These are phyloP conservation scores for Corythucha ciliata DNA, from an alignment of 2,888 invertebrate species.

Conservation along the genomic window DNA sequence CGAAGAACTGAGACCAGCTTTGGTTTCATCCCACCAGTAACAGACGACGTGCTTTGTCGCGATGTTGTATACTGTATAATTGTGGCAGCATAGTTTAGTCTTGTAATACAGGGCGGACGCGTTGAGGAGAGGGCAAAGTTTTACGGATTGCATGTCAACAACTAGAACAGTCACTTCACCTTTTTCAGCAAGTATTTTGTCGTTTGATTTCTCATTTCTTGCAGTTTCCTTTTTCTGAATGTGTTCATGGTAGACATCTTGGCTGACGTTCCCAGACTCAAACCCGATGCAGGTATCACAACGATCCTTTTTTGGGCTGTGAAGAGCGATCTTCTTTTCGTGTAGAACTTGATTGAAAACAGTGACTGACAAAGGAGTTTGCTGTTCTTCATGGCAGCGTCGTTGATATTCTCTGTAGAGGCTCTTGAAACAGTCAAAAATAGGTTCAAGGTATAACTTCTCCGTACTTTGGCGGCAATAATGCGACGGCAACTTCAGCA, in stretches of 20 bases:
- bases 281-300: slow-evolving; percentile 11
- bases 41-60: slow-evolving; percentile 4
- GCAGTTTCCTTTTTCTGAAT: slow-evolving; percentile 2
- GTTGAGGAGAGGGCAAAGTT: slow-evolving; percentile 1
- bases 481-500: slow-evolving; percentile 17
- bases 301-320: slow-evolving; percentile 18
- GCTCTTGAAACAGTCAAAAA: slow-evolving; percentile 2
- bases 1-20: slow-evolving; percentile 3
- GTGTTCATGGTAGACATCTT: slow-evolving; percentile 4
- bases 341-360: slow-evolving; percentile 5
- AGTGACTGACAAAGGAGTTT: slow-evolving; percentile 1
- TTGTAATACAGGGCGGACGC: slow-evolving; percentile 7
- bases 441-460: slow-evolving; percentile 9
- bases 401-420: slow-evolving; percentile 8
- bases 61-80: slow-evolving; percentile 18
- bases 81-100: slow-evolving; percentile 11
- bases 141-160: slow-evolving; percentile 5
- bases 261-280: slow-evolving; percentile 2
- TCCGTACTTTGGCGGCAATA: slow-evolving; percentile 1
- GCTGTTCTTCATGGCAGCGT: background rate
- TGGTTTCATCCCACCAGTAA: slow-evolving; percentile 24
- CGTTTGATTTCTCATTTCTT: slow-evolving; percentile 5
- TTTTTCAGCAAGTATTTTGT: slow-evolving; percentile 1
- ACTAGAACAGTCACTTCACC: background rate
- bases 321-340: background rate